Evolutionary conservation across 2,888 invertebrate genomes (phyloP), one percentile per base, ranked within the genome.

Genomic region (Pseudococcus longispinus): DNA sequence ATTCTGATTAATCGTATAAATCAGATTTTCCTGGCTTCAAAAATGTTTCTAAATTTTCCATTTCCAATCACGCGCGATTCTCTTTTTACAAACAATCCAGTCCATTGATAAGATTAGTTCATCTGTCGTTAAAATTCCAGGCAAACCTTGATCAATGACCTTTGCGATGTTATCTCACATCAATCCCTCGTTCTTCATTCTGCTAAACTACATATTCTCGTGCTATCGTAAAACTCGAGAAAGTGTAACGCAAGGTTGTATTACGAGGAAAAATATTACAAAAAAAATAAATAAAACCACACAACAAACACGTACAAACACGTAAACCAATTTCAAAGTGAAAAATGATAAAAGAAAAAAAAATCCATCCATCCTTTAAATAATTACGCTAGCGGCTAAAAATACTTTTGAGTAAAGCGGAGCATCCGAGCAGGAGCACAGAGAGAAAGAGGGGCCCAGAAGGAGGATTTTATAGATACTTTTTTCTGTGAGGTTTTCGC

Each of bases 391-490:
- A 13, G 42, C 37, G 77, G 77, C 42, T 80, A 80, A 80, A 80
- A 80, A 80, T 80, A 80, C 37, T 80, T 80, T 80, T 80, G 77
- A 80, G 77, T 80, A 60, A 60, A 60, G 60, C 60, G 60, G 60
- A 60, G 60, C 51, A 4, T n/a, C 37, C 23, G 32, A 37, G 13
- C 23, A 8, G 23, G 60, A 23, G 23, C 8, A 18, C 74, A 32
- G n/a, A 11, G 74, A 29, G 20, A 4, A 9, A 1, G 42, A 80
- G 77, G 42, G 23, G 13, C 23, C n/a, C 9, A 29, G 18, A 18
- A 9, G 20, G 70, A 26, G 70, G 26, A 18, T 80, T 80, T 80
- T 80, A 70, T 70, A 29, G 70, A 70, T 70, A 23, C n/a, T 70
- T 70, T 70, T 70, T 70, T 70, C 29, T 32, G 70, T 32, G 15